Evolutionary conservation across 1,140 invertebrate species (phyloP).

Genomic region (Bombus fervidus): DNA sequence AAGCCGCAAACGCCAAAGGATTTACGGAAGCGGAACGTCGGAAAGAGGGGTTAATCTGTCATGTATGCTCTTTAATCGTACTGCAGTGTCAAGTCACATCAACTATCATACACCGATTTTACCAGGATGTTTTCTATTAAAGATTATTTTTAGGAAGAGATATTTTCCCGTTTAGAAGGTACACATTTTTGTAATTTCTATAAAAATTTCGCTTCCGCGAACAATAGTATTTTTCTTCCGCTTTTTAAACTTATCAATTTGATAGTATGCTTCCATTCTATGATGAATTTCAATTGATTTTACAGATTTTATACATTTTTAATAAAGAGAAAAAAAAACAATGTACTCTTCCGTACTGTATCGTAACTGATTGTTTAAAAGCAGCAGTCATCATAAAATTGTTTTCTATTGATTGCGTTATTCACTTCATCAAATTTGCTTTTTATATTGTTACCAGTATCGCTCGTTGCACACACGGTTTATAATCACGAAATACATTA

Average conservation of each 20-base stretch:
- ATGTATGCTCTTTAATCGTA: slow-evolving; percentile 31
- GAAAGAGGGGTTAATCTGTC: slow-evolving; percentile 36
- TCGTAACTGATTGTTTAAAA: not conserved
- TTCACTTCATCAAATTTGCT: not conserved
- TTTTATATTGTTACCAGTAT: not conserved
- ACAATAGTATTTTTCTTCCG: not conserved
- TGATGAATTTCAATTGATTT: not conserved
- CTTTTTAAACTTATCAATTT: not conserved
- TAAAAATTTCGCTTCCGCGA: not conserved
- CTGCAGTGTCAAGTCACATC: not conserved
- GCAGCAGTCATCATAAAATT: not conserved
- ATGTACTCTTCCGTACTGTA: no score
- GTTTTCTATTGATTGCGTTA: not conserved
- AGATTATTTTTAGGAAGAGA: not conserved
- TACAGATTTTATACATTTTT: not conserved
- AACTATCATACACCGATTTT: not conserved
- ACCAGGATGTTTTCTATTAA: not conserved
- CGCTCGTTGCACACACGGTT: not conserved
- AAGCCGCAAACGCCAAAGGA: slow-evolving; percentile 23
- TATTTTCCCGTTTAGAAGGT: not conserved
- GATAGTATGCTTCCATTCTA: not conserved
- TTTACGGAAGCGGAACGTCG: slow-evolving; percentile 13
- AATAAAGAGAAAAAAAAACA: not conserved
- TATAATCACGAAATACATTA: not conserved
- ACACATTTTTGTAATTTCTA: not conserved